These are phyloP conservation scores for Orestias chungarensis DNA, from an alignment of 2,797 vertebrate genomes.

Conservation along the genomic window DNA sequence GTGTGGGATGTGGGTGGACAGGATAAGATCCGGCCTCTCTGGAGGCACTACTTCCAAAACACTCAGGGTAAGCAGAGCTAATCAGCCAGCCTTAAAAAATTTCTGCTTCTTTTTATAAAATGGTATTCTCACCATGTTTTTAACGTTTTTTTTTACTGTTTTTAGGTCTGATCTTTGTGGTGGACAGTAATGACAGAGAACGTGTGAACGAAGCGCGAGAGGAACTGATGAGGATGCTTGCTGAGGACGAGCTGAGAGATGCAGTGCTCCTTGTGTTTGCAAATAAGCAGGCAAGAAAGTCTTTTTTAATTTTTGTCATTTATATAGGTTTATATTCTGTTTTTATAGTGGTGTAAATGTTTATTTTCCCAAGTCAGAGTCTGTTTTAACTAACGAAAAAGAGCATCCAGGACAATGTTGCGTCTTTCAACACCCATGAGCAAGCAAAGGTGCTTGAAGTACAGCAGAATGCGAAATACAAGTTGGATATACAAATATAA, in stretches of 20 bases:
- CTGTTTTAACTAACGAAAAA: background rate
- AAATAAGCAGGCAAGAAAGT: constrained; percentile 89
- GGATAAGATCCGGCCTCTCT: constrained; percentile 83
- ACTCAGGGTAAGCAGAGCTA: constrained; percentile 76
- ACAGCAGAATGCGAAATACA: background rate
- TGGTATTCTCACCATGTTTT: background rate
- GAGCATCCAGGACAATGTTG: background rate
- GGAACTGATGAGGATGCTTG: constrained; percentile 98
- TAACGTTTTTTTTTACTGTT: background rate
- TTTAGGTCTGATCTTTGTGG: constrained; percentile 96
- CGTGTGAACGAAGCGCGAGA: constrained; percentile 95
- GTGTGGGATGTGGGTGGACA: constrained; percentile 88
- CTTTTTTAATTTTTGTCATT: background rate
- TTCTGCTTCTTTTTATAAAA: constrained; percentile 2
- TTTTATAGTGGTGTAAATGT: background rate
- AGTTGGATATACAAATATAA: background rate
- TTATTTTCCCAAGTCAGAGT: background rate
- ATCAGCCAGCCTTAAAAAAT: constrained; percentile 1
- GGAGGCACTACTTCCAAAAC: constrained; percentile 84
- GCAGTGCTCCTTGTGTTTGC: constrained; percentile 96
- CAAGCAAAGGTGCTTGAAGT: background rate
- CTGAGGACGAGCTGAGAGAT: constrained; percentile 94
- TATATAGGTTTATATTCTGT: background rate
- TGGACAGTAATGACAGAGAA: constrained; percentile 97
- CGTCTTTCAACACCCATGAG: background rate